Percentiles rank a stretch among this genome's conserved stretches.
Evolutionary conservation across 1,140 invertebrate genomes (phyloP).

Genomic region (Anadara kagoshimensis): DNA sequence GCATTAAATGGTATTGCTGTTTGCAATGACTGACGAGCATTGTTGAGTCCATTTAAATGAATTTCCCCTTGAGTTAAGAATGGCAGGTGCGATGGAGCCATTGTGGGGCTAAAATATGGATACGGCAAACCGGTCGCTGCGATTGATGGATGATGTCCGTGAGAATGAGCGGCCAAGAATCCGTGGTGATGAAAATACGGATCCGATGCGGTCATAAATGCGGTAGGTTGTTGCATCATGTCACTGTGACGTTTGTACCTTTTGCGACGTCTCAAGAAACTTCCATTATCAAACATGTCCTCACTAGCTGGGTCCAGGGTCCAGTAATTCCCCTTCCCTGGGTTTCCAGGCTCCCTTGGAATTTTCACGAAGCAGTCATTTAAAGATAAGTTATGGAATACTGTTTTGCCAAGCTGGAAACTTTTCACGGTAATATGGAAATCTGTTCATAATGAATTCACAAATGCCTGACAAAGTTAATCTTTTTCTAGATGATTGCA

Average conservation of each 20-base stretch:
- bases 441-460: constrained; percentile 99
- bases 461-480: constrained; percentile 97
- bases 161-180: constrained; percentile 41
- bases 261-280: constrained; percentile 94
- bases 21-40: constrained; percentile 13
- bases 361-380: constrained; percentile 99
- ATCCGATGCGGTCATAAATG: constrained; percentile 62
- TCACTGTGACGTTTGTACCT: constrained; percentile 88
- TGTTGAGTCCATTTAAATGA: constrained; percentile 25
- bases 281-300: constrained; percentile 99
- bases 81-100: constrained; percentile 46
- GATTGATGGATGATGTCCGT: constrained; percentile 45
- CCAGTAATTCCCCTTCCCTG: constrained; percentile 98
- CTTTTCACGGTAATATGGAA: constrained; percentile 80
- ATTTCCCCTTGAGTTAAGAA: constrained; percentile 39
- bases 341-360: constrained; percentile 97
- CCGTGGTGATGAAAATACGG: constrained; percentile 61
- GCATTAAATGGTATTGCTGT: constrained; percentile 22
- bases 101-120: constrained; percentile 56
- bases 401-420: constrained; percentile 83
- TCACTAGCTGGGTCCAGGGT: constrained; percentile 96
- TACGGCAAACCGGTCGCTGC: constrained; percentile 45
- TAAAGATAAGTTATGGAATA: constrained; percentile 96
- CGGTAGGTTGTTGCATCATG: constrained; percentile 58
- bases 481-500: constrained; percentile 97